Evolutionary conservation across 2,113 vertebrate species (phyloP).

Genomic region (Willisornis vidua): DNA sequence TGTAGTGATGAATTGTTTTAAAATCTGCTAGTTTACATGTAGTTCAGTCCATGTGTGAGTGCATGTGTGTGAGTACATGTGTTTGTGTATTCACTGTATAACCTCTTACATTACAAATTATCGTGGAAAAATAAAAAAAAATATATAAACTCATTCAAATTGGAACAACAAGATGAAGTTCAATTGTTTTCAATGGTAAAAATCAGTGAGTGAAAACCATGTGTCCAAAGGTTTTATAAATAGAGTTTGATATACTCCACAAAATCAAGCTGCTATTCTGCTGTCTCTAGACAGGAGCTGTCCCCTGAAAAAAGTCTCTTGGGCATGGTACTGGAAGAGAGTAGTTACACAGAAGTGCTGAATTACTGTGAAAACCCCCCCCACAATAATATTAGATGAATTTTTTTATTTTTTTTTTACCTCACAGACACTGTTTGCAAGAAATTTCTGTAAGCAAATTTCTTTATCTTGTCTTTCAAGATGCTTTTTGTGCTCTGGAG

Average conservation of each 20-base stretch:
- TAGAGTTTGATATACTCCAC: neutral
- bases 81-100: neutral
- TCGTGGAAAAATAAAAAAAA: neutral
- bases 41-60: neutral
- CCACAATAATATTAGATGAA: neutral
- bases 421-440: neutral
- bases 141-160: neutral
- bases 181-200: neutral
- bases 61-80: neutral
- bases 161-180: neutral
- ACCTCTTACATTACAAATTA: neutral
- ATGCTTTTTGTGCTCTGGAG: neutral
- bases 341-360: neutral
- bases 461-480: neutral
- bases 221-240: neutral
- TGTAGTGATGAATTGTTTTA: neutral
- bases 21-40: neutral
- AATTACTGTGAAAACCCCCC: neutral
- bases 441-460: neutral
- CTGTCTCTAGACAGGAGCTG: neutral
- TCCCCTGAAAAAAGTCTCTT: neutral
- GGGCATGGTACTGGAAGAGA: neutral
- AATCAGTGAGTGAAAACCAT: neutral
- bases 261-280: neutral
- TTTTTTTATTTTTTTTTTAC: neutral